These are phyloP conservation scores for Drosophila kuntzei DNA, from an alignment of 2,888 invertebrate species.

Conservation along the genomic window DNA sequence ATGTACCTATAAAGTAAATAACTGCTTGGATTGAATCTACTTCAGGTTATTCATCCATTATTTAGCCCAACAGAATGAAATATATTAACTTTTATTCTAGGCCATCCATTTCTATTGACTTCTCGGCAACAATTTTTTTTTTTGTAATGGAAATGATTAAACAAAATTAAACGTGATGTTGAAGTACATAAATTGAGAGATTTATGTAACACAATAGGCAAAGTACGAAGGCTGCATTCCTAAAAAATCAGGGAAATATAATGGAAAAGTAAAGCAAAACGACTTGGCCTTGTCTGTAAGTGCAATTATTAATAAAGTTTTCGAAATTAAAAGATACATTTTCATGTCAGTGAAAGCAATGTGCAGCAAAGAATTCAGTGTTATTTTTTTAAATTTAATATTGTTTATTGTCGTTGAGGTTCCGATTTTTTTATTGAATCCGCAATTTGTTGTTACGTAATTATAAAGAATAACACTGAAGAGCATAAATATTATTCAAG, in stretches of 20 bases:
- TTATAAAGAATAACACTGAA: conserved; percentile 60
- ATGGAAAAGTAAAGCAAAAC: too few relatives aligned
- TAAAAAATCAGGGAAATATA: too few relatives aligned
- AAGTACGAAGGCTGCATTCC: too few relatives aligned
- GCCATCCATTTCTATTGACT: too few relatives aligned
- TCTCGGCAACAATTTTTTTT: too few relatives aligned
- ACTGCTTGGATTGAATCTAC: not conserved
- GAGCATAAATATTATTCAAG: conserved; percentile 43
- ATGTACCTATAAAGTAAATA: not conserved
- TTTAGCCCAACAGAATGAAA: too few relatives aligned
- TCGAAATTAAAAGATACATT: not conserved
- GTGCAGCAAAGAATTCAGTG: not conserved
- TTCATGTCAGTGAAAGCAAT: not conserved
- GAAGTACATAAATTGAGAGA: not conserved
- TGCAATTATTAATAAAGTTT: not conserved
- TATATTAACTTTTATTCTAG: too few relatives aligned
- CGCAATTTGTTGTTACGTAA: conserved; percentile 71
- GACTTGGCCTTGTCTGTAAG: not conserved
- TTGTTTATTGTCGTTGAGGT: conserved; percentile 13
- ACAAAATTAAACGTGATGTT: too few relatives aligned
- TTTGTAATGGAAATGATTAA: not conserved
- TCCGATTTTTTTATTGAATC: conserved; percentile 20
- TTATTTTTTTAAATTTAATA: conserved; percentile 26
- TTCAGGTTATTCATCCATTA: not conserved
- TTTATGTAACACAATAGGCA: too few relatives aligned